phyloP scores from a whole-genome alignment of 2,797 vertebrate species.

The Protonibea diacanthus region DNA sequence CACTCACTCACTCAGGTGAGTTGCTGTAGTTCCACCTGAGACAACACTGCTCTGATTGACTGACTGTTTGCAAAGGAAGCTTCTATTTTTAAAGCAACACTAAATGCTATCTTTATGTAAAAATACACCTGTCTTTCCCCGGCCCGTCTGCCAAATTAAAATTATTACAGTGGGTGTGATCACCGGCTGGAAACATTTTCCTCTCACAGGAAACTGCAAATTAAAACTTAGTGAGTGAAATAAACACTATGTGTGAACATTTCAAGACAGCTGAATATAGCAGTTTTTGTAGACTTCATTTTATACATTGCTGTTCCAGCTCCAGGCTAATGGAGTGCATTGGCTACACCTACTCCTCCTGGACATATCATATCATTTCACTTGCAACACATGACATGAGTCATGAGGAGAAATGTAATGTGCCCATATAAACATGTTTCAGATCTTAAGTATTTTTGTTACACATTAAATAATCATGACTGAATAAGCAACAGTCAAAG shows the following conservation, averaged over 20 bases:
- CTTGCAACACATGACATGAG: too few relatives aligned
- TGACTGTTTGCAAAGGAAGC: conserved; percentile 8
- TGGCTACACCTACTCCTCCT: too few relatives aligned
- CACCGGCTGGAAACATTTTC: neutral
- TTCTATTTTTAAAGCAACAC: conserved; percentile 12
- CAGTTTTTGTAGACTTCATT: too few relatives aligned
- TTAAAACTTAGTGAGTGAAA: conserved; percentile 20
- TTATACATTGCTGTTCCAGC: too few relatives aligned
- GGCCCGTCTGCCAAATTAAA: conserved; percentile 1
- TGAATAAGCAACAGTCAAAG: too few relatives aligned
- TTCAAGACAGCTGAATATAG: neutral
- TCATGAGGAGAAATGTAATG: too few relatives aligned
- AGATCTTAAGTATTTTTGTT: too few relatives aligned
- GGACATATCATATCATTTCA: too few relatives aligned
- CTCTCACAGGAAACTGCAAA: conserved; percentile 9
- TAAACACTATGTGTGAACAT: neutral
- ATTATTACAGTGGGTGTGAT: conserved; percentile 5
- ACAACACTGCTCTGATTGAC: neutral
- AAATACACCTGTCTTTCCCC: conserved; percentile 19
- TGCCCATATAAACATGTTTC: too few relatives aligned
- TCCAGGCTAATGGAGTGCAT: too few relatives aligned
- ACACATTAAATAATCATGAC: too few relatives aligned
- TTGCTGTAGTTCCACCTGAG: neutral
- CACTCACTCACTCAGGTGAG: neutral
- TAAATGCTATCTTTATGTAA: neutral